phyloP scores from a whole-genome alignment of 2,888 invertebrate genomes.

The Ophioninae sp. region DNA sequence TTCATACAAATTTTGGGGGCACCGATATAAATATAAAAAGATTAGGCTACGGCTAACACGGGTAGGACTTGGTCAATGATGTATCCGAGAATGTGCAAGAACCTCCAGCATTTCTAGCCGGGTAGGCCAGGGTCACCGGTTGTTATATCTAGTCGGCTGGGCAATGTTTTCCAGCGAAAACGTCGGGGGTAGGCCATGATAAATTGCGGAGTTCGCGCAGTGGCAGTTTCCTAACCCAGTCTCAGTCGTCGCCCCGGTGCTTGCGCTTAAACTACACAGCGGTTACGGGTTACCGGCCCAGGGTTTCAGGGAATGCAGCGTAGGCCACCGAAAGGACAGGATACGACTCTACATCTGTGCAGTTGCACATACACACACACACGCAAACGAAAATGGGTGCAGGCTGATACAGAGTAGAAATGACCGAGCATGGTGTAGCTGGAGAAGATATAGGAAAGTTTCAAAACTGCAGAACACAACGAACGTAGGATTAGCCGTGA shows the following conservation, averaged over 20 bases:
- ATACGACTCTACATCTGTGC: constrained; percentile 9
- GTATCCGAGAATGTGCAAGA: constrained; percentile 34
- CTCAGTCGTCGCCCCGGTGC: constrained; percentile 56
- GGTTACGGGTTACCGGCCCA: constrained; percentile 70
- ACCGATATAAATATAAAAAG: constrained; percentile 23
- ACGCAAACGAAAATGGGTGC: constrained; percentile 29
- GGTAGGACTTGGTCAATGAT: constrained; percentile 15
- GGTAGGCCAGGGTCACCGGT: constrained; percentile 20
- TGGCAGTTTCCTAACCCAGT: constrained; percentile 27
- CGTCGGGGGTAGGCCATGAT: constrained; percentile 67
- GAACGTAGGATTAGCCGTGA: constrained; percentile 77
- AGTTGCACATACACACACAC: constrained; percentile 24
- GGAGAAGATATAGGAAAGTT: constrained; percentile 72
- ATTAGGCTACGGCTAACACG: constrained; percentile 8
- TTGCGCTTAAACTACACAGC: constrained; percentile 73
- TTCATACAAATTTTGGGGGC: background rate
- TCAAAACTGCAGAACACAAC: constrained; percentile 78
- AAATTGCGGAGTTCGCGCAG: constrained; percentile 68
- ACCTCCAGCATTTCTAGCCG: background rate
- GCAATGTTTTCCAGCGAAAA: constrained; percentile 62
- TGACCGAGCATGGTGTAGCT: constrained; percentile 22
- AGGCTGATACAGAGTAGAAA: constrained; percentile 32
- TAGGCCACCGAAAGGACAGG: constrained; percentile 13
- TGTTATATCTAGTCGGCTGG: constrained; percentile 41
- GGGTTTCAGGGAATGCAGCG: constrained; percentile 37